Base-by-base conservation (phyloP, 1,140 invertebrate species). In the Zaprionus vittiger region DNA sequence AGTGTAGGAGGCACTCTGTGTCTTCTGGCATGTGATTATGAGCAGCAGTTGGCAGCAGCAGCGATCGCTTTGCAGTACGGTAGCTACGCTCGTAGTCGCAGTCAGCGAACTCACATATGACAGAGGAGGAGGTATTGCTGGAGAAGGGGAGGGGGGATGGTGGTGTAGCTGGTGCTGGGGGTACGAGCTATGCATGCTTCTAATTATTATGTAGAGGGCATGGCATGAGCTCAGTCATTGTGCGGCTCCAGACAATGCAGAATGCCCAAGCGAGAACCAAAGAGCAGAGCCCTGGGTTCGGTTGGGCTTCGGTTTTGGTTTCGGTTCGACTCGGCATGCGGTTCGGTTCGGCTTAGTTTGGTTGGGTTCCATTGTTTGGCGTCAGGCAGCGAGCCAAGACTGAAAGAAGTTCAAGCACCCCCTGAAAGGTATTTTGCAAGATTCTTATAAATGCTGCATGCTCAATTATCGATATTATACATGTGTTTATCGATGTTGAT, bases 171-270 rank as follows among this genome's bases (percentile, higher is more conserved):
- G 47, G 47, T 49, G n/a, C n/a, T 12, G 47, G 17, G 17, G 47
- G 17, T 49, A 49, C 26, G 56, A 73, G 61, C 65, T 74, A 73
- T 79, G 80, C 81, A 89, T 87, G 84, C 89, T 87, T 89, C 84
- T 87, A 90, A 87, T 87, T 87, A 87, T 87, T 87, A 89, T 87
- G 84, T 86, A 80, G 68, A 60, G 62, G 38, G 84, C 82, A 78
- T 68, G 62, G 47, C n/a, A 69, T 65, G 17, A 49, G 47, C 47
- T 49, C 20, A 65, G 44, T 64, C 76, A 64, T 67, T 54, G 67
- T 77, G 61, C 72, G 65, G 31, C 59, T 74, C 72, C 52, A 84
- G 67, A 84, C 81, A 81, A 83, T 83, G 80, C 77, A 78, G 64
- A 73, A 62, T 41, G 52, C 66, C 22, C 26, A 73, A 26, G 38